Conservation (phyloP, 2,113 vertebrate genomes). For the Cochlearius cochlearius region DNA sequence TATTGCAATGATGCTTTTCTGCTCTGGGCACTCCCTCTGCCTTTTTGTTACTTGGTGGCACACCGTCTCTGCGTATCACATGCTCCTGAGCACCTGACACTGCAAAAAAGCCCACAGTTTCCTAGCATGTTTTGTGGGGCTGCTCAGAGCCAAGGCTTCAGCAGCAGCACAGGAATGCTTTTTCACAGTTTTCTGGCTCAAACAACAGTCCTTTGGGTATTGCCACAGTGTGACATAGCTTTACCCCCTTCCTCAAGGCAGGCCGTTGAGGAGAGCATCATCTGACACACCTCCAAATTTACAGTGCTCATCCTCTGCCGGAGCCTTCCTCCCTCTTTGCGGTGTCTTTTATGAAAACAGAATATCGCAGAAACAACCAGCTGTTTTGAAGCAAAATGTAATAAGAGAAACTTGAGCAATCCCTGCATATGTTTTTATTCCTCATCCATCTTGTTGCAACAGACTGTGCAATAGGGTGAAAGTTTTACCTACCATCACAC, state of each 20-base stretch:
- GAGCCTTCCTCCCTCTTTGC: not conserved
- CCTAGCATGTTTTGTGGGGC: not conserved
- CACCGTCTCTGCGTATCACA: not conserved
- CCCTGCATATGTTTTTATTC: not conserved
- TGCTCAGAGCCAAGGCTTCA: not conserved
- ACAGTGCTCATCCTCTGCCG: not conserved
- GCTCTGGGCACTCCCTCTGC: not conserved
- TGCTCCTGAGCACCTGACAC: not conserved
- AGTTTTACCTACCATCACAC: not conserved
- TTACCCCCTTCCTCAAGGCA: not conserved
- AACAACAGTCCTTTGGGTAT: not conserved
- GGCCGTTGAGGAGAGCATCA: not conserved
- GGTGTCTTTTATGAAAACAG: not conserved
- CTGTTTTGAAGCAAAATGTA: not conserved
- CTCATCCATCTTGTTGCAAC: not conserved
- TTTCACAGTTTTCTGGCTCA: not conserved
- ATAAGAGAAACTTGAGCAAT: not conserved
- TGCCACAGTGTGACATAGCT: not conserved
- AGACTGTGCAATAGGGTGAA: not conserved
- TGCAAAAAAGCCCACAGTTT: not conserved
- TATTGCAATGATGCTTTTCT: not conserved
- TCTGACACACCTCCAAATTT: not conserved
- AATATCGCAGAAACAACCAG: not conserved
- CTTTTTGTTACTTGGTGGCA: not conserved
- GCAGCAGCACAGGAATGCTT: not conserved